Evolutionary conservation across 2,797 vertebrate species (phyloP), one percentile per base, ranked within the genome.

Genomic region (Esox masquinongy): DNA sequence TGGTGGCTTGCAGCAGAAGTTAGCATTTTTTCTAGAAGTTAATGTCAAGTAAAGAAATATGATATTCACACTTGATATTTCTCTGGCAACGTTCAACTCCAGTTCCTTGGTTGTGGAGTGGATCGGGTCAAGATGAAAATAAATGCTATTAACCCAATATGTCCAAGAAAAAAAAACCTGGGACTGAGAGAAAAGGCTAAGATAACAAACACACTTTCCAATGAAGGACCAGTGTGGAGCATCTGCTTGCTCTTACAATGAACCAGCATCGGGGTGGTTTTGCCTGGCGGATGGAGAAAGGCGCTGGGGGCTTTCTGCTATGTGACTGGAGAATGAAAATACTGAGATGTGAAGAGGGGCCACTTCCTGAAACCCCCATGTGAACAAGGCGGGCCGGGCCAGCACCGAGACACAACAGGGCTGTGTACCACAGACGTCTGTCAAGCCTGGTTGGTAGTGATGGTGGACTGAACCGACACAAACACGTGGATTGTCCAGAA

Each of bases 311-410:
- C 81, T 84, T 90, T 89, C 82, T 88, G 89, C 87, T 88, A 56
- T 82, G 84, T 90, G 90, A 85, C 74, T 72, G 72, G 82, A 90
- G 87, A 93, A 92, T 89, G 82, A 86, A 84, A 89, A 87, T 79
- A 83, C 74, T 77, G 39, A 78, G 78, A 79, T 80, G 29, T 17
- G 7, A 77, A 82, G 79, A 73, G 78, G 82, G 78, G 75, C 79
- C n/a, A 72, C 79, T 86, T 89, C 83, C 84, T 88, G 72, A 67
- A 80, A 82, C 87, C 84, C 81, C 78, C 82, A 89, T 90, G 76
- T 87, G 87, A 88, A 83, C 76, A 80, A 67, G 53, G 68, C 79
- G 63, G 39, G 70, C 77, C 73, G 61, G 72, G 74, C 50, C 75
- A 81, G 68, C 8, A 43, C n/a, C 51, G 0, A 79, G 79, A 77